Conservation (phyloP, 92 coral and sea anemone species). For the Umimayanthus chanpuru region DNA sequence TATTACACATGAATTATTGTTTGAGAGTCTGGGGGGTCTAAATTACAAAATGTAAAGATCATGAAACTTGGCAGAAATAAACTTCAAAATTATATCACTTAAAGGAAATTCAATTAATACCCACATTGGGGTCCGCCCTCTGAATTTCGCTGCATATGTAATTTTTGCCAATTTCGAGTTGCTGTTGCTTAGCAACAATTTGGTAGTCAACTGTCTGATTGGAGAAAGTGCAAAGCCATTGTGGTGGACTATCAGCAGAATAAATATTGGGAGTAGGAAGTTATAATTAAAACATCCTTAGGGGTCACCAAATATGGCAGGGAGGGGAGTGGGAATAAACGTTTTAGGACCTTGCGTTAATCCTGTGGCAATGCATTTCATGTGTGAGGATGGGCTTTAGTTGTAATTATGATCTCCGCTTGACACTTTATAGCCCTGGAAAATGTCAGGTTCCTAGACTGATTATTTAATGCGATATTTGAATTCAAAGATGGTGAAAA, state of each 20-base stretch:
- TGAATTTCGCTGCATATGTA: constrained; percentile 2
- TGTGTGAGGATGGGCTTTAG: constrained; percentile 16
- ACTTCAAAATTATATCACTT: constrained; percentile 29
- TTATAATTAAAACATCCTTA: constrained; percentile 6
- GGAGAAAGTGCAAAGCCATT: constrained; percentile 3
- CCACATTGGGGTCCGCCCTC: constrained; percentile 23
- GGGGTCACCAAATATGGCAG: constrained; percentile 14
- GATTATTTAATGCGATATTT: constrained; percentile 1
- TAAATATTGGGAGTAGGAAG: constrained; percentile 26
- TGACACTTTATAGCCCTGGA: background rate
- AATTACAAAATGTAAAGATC: constrained; percentile 4
- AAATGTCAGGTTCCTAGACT: constrained; percentile 11
- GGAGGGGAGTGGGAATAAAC: background rate
- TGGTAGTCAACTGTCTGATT: constrained; percentile 15
- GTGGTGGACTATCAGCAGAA: constrained; percentile 28
- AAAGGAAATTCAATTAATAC: background rate
- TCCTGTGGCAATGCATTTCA: background rate
- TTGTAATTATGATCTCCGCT: background rate
- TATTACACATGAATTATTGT: constrained; percentile 12
- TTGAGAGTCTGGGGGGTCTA: constrained; percentile 2
- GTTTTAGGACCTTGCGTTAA: background rate
- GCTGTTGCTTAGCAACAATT: constrained; percentile 26
- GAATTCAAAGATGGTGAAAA: background rate
- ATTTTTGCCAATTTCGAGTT: background rate
- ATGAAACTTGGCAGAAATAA: constrained; percentile 24